A percentile compares a stretch with the other conserved stretches of the same genome.
These are phyloP conservation scores for Chymomyza costata DNA, from an alignment of 1,140 invertebrate species.

Conservation along the genomic window DNA sequence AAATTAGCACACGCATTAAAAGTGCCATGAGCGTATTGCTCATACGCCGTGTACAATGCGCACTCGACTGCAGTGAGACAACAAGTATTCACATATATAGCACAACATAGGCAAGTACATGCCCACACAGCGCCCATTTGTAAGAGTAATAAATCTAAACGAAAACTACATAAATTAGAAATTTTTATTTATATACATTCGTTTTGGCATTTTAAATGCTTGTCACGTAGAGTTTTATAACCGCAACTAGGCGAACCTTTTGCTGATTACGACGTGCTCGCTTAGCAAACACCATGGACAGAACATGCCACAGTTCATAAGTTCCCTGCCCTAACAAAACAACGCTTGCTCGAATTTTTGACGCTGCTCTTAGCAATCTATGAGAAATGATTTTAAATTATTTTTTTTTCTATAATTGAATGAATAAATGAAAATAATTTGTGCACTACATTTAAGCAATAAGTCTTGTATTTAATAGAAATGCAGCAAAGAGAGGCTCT, in stretches of 20 bases:
- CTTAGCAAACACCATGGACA: slow-evolving; percentile 29
- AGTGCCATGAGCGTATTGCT: slow-evolving; percentile 40
- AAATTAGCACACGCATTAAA: slow-evolving; percentile 59
- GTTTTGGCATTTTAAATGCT: slow-evolving; percentile 34
- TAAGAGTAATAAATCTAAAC: slow-evolving; percentile 62
- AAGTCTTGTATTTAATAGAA: slow-evolving; percentile 9
- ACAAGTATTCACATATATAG: slow-evolving; percentile 27
- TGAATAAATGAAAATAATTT: slow-evolving; percentile 44
- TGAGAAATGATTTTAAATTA: slow-evolving; percentile 67
- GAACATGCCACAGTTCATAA: slow-evolving; percentile 1
- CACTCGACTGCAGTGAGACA: slow-evolving; percentile 20
- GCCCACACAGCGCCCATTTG: slow-evolving; percentile 17
- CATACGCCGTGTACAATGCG: slow-evolving; percentile 34
- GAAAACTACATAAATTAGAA: slow-evolving; percentile 68
- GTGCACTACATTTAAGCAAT: slow-evolving; percentile 8
- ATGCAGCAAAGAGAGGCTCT: slow-evolving; percentile 12
- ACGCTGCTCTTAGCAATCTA: too few relatives aligned
- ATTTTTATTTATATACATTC: slow-evolving; percentile 52
- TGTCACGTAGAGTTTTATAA: slow-evolving; percentile 61
- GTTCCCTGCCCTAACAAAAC: too few relatives aligned
- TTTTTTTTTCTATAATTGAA: slow-evolving; percentile 67
- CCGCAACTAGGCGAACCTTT: slow-evolving; percentile 69
- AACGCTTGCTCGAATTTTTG: too few relatives aligned
- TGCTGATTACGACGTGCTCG: slow-evolving; percentile 70
- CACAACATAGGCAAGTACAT: slow-evolving; percentile 13